Evolutionary conservation across 1,140 invertebrate species (phyloP), one percentile per base, ranked within the genome.

Genomic region (Danaus plexippus): DNA sequence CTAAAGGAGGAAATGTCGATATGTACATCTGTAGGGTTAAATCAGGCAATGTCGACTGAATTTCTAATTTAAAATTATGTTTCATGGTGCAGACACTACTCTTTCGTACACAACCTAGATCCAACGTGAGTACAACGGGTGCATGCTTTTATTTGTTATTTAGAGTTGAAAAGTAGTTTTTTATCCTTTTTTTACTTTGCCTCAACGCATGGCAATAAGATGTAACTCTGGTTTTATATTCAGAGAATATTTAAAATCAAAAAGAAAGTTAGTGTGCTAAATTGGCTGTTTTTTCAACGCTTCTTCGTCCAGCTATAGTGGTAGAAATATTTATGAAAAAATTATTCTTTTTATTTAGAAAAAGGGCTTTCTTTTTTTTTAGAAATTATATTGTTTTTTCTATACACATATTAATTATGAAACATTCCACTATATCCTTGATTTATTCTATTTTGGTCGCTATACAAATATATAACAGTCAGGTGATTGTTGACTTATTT

Each of bases 91-190:
- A 84, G 80, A 70, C 66, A 64, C 61, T 86, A 79, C 68, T 86
- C 83, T 63, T 86, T 86, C 80, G 80, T 83, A 67, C 83, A 85
- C 74, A 84, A 84, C 77, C 62, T 81, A 71, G 80, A 86, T 58
- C 75, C 83, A 68, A 66, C 71, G 80, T 86, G 75, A 84, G 83
- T 86, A 81, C 54, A 55, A 53, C 44, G 15, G 53, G 42, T 65
- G 63, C 63, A 65, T 61, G 63, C 55, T 52, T 52, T 52, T 18
- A 43, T 22, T 42, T 43, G 55, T 53, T 18, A 58, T 45, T 63
- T 59, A 40, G 52, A 40, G 56, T 52, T 43, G 47, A 32, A 32
- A 49, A 49, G 11, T 41, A 47, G 11, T 53, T 43, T 13, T n/a
- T 11, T 60, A 50, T 60, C 48, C 59, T 61, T 32, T 32, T 32